Conservation (phyloP, 2,113 vertebrate species). For the Mormyrus iriodes region DNA sequence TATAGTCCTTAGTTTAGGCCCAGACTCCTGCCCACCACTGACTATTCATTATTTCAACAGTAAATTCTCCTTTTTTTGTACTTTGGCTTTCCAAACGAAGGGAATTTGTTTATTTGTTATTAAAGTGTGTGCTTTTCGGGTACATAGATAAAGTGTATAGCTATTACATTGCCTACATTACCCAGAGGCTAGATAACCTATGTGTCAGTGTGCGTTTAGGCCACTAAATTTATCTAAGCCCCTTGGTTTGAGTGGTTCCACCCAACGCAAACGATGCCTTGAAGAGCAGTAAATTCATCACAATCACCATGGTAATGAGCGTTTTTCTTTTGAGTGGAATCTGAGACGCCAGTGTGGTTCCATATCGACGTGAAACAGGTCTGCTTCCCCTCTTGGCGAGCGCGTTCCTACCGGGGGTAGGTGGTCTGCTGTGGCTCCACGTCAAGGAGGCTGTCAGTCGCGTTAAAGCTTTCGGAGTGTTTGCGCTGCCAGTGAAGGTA, state of each 20-base stretch:
- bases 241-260: background rate
- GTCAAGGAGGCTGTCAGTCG: conserved; percentile 5
- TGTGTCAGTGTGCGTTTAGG: background rate
- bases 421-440: conserved; percentile 21
- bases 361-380: conserved; percentile 45
- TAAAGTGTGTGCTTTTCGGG: background rate
- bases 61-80: background rate
- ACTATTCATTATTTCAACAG: background rate
- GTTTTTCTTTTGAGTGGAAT: conserved; percentile 30
- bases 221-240: background rate
- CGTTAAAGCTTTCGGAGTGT: background rate
- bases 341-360: conserved; percentile 26
- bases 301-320: conserved; percentile 18
- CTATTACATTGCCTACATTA: background rate
- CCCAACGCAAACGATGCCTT: conserved; percentile 33
- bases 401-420: conserved; percentile 43
- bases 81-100: background rate
- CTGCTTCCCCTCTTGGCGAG: conserved; percentile 48
- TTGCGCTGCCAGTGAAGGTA: background rate
- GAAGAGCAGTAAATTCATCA: conserved; percentile 51
- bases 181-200: background rate
- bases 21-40: background rate
- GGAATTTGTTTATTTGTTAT: background rate
- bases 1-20: background rate
- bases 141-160: background rate